Conservation (phyloP, 2,797 vertebrate genomes). For the Sebastes goodei region DNA sequence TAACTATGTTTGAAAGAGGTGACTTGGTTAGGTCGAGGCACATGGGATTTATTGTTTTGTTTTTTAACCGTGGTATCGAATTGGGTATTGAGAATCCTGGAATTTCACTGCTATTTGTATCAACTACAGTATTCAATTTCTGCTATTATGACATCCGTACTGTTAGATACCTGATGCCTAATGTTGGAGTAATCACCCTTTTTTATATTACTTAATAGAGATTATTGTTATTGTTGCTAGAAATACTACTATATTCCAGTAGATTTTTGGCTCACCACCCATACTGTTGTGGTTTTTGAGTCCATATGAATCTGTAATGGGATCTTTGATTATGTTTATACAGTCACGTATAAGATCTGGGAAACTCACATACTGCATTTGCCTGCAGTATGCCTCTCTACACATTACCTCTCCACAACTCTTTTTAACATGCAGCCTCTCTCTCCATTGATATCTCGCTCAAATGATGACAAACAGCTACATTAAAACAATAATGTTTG, state of each 20-base stretch:
- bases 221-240: not conserved
- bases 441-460: conserved; percentile 15
- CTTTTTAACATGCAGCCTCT: not conserved
- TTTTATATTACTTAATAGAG: not conserved
- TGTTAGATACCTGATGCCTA: too few relatives aligned
- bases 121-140: too few relatives aligned
- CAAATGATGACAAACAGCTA: conserved; percentile 41
- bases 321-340: not conserved
- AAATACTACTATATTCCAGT: not conserved
- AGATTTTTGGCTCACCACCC: not conserved
- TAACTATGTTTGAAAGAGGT: too few relatives aligned
- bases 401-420: not conserved
- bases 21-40: too few relatives aligned
- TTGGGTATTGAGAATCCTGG: too few relatives aligned
- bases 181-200: not conserved
- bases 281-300: not conserved
- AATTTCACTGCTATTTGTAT: too few relatives aligned
- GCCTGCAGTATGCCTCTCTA: not conserved
- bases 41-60: too few relatives aligned
- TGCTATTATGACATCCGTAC: too few relatives aligned
- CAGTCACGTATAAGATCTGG: not conserved
- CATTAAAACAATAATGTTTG: conserved; percentile 36
- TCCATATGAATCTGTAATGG: not conserved
- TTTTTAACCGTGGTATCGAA: too few relatives aligned
- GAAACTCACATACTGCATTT: not conserved